Conservation (phyloP, 2,888 invertebrate genomes). For the Brachypalpus laphriformis region DNA sequence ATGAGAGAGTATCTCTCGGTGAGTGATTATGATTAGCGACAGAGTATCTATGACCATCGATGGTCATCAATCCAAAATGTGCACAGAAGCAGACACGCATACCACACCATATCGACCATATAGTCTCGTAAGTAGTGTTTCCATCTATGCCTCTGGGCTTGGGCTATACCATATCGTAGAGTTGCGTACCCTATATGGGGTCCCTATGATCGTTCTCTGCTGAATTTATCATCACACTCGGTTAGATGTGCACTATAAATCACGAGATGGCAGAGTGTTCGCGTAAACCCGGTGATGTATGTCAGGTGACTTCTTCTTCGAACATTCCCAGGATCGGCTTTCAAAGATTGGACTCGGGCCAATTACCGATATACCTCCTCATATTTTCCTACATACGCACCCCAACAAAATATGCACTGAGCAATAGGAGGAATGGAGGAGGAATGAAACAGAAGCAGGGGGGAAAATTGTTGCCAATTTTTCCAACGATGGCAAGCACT, state of each 20-base stretch:
- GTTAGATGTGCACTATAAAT: constrained; percentile 64
- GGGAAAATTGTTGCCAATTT: constrained; percentile 60
- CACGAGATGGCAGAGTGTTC: constrained; percentile 48
- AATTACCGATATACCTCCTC: constrained; percentile 53
- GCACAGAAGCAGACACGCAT: constrained; percentile 44
- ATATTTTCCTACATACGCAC: constrained; percentile 53
- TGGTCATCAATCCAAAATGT: constrained; percentile 66
- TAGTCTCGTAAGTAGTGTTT: not conserved
- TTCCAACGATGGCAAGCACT: not conserved
- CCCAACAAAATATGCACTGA: constrained; percentile 38
- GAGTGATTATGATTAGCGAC: constrained; percentile 72
- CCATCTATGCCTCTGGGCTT: constrained; percentile 10
- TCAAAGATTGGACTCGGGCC: constrained; percentile 62
- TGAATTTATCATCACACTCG: constrained; percentile 55
- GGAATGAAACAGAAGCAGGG: constrained; percentile 27
- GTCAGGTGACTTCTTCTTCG: constrained; percentile 61
- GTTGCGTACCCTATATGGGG: constrained; percentile 60
- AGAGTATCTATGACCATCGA: constrained; percentile 65
- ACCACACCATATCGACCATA: constrained; percentile 44
- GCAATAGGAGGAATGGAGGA: not conserved
- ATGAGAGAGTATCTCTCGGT: constrained; percentile 53
- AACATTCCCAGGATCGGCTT: constrained; percentile 62
- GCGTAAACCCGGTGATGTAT: constrained; percentile 44
- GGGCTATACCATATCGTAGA: not conserved
- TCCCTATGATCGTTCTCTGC: constrained; percentile 16